phyloP scores from a whole-genome alignment of 2,113 vertebrate genomes.

The Sinocyclocheilus rhinocerous region DNA sequence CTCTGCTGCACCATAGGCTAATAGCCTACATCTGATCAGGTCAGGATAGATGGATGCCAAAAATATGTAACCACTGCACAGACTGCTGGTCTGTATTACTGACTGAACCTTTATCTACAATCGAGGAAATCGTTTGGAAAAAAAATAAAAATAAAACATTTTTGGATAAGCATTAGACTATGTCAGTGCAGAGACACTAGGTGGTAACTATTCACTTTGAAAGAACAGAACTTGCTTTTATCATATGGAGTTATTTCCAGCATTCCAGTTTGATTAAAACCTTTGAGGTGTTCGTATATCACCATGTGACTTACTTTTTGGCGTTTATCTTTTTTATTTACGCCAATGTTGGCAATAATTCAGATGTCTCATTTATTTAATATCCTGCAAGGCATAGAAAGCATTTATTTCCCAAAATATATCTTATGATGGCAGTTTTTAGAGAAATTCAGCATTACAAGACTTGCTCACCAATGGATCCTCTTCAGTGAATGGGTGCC shows the following conservation, averaged over 20 bases:
- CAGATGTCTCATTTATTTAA: too few relatives aligned
- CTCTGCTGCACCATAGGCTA: not conserved
- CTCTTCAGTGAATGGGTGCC: too few relatives aligned
- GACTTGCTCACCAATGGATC: too few relatives aligned
- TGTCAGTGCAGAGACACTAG: slow-evolving; percentile 1
- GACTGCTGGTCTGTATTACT: not conserved
- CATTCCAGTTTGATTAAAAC: not conserved
- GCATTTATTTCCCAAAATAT: too few relatives aligned
- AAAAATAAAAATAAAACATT: too few relatives aligned
- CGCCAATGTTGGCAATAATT: not conserved
- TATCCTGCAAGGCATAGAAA: too few relatives aligned
- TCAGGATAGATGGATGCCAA: not conserved
- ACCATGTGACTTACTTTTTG: not conserved
- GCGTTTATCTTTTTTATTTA: not conserved
- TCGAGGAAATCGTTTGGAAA: not conserved
- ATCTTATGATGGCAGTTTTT: too few relatives aligned
- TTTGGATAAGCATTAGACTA: too few relatives aligned
- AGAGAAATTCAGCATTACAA: too few relatives aligned
- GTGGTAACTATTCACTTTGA: slow-evolving; percentile 27
- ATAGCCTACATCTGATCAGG: slow-evolving; percentile 4
- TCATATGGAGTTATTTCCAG: not conserved
- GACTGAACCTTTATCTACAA: not conserved
- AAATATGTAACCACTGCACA: not conserved
- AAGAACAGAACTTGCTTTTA: not conserved
- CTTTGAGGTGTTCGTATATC: not conserved